Base-by-base conservation (phyloP, 2,113 vertebrate species). In the Ailurus styani region DNA sequence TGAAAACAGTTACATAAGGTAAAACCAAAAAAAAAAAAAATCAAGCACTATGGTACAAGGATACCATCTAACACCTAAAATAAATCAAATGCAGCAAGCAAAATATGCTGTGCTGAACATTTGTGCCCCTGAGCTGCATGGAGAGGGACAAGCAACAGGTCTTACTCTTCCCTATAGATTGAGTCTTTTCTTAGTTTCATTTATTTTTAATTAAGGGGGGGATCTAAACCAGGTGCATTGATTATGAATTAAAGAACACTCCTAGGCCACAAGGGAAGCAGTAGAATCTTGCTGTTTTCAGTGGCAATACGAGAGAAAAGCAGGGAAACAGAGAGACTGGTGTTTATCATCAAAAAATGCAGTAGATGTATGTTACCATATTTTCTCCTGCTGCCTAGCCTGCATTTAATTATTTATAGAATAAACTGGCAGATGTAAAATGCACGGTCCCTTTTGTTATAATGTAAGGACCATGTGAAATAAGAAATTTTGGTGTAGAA, bases 351-450 rank as follows among this genome's bases (percentile, higher is more conserved):
- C 81, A 88, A 91, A 29, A 93, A 95, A 96, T 23, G 23, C n/a
- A 60, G 57, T 73, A 23, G 23, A 93, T 94, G 37, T 50, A 20
- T 8, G 57, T 79, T 96, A 95, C 72, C 55, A 25, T 21, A 93
- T 88, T 79, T 73, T 31, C 14, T 93, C 29, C 8, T 55, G 11
- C 20, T 96, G 72, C 52, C 83, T 73, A 60, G 55, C 37, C 12
- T 88, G 18, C 23, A 54, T 84, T 97, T 92, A 97, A 97, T 97
- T 90, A 96, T 96, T 97, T 97, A 94, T 88, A 55, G 34, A 88
- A 82, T 88, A 85, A 93, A 90, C 31, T 42, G 29, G 57, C 34
- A 93, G 27, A 31, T 89, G 13, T 93, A 52, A 95, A 97, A 77
- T 85, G 40, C 13, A 93, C 14, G 40, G 12, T 84, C 93, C 17